These are phyloP conservation scores for Sanderia malayensis DNA, from an alignment of 30 jellyfish, hydroid and myxozoan species.

Conservation along the genomic window DNA sequence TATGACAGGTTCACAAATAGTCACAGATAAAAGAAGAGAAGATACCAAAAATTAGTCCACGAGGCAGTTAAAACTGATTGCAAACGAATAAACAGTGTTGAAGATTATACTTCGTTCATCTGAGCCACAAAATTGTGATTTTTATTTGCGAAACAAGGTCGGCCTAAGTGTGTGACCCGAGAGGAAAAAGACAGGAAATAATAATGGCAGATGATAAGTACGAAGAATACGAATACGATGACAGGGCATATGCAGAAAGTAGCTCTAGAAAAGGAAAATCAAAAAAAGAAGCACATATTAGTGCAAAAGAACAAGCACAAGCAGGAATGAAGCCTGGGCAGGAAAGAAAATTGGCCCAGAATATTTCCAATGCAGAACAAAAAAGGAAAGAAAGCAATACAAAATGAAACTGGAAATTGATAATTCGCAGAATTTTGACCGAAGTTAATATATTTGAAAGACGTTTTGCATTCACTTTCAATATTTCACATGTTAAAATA, in stretches of 20 bases:
- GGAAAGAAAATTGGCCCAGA: constrained; percentile 85
- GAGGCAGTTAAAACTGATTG: no score
- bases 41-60: neutral
- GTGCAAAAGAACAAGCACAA: constrained; percentile 65
- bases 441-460: no score
- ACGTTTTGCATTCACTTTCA: no score
- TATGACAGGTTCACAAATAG: neutral
- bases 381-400: constrained; percentile 73
- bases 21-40: neutral
- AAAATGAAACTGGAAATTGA: no score
- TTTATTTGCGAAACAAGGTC: no score
- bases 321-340: constrained; percentile 92
- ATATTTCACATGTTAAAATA: no score
- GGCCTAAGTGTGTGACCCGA: neutral
- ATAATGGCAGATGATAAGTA: constrained; percentile 71
- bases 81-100: no score
- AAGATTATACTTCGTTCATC: no score
- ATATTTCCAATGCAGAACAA: constrained; percentile 88
- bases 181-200: neutral
- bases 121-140: no score
- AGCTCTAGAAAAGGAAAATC: constrained; percentile 89
- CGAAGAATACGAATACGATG: constrained; percentile 89
- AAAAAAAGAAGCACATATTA: constrained; percentile 77
- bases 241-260: constrained; percentile 80
- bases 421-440: no score